Conservation (phyloP, 1,140 invertebrate species). For the Bombus balteatus region DNA sequence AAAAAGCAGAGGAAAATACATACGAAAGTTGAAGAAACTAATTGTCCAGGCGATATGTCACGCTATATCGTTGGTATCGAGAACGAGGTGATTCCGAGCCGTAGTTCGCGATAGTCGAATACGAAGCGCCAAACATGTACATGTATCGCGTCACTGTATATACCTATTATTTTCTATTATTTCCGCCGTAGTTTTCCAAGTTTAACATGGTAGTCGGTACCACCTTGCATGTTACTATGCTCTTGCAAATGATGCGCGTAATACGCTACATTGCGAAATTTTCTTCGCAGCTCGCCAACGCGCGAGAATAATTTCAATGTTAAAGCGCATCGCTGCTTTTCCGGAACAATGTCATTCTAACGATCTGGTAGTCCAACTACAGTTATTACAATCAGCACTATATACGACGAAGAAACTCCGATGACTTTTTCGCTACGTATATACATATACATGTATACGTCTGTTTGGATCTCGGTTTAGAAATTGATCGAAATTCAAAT, state of each 20-base stretch:
- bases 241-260: slow-evolving; percentile 32
- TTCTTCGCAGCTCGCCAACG: neutral
- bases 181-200: neutral
- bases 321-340: neutral
- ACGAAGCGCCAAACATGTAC: no score
- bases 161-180: neutral
- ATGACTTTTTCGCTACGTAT: neutral
- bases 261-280: slow-evolving; percentile 27
- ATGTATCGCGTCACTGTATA: neutral
- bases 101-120: neutral
- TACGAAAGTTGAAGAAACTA: neutral
- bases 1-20: neutral
- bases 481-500: neutral
- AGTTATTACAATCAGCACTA: neutral
- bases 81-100: neutral
- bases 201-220: neutral
- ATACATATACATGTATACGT: no score
- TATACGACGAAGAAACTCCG: neutral
- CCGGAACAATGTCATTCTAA: neutral
- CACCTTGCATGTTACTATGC: neutral
- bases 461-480: no score
- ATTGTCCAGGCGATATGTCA: neutral
- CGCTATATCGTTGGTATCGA: neutral
- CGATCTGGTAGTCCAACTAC: neutral
- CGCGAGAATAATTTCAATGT: slow-evolving; percentile 21